These are phyloP conservation scores for Phoenicopterus ruber DNA, from an alignment of 2,113 vertebrate species.

Conservation along the genomic window DNA sequence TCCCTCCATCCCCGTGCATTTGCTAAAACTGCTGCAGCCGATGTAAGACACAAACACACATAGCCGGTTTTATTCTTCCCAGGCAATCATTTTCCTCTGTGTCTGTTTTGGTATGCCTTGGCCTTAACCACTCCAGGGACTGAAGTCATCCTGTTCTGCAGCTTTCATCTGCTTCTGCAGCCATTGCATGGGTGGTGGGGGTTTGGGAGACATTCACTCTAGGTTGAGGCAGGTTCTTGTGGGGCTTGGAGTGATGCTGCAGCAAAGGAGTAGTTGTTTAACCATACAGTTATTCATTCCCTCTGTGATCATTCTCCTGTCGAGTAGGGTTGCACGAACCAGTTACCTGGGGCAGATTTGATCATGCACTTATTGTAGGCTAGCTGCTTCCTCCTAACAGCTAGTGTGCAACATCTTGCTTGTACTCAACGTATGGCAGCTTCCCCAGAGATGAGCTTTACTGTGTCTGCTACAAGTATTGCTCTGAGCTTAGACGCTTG, in stretches of 20 bases:
- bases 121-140: not conserved
- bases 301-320: not conserved
- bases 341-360: not conserved
- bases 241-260: not conserved
- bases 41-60: not conserved
- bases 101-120: not conserved
- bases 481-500: not conserved
- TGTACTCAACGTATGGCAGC: not conserved
- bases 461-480: not conserved
- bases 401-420: not conserved
- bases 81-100: not conserved
- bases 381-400: not conserved
- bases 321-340: not conserved
- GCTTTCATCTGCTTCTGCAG: not conserved
- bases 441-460: not conserved
- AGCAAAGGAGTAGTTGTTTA: not conserved
- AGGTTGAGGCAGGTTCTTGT: not conserved
- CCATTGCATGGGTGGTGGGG: accelerated
- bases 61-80: not conserved
- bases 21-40: not conserved
- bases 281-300: not conserved
- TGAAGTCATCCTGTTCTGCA: not conserved
- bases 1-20: not conserved
- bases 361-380: not conserved
- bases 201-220: not conserved